phyloP scores from a whole-genome alignment of 2,888 invertebrate genomes.

The Eurytoma adleriae region DNA sequence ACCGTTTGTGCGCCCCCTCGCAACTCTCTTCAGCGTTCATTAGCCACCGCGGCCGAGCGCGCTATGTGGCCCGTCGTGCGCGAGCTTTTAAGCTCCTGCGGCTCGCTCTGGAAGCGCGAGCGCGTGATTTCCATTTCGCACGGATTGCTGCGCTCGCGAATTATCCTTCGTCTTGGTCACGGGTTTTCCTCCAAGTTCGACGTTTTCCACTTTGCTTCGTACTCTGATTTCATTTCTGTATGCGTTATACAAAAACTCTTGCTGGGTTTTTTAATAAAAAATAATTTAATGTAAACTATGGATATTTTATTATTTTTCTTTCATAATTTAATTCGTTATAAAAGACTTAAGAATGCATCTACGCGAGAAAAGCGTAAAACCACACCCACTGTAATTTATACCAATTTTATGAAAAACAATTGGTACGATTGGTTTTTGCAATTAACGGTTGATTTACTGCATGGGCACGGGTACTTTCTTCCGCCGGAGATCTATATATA shows the following conservation, averaged over 20 bases:
- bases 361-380: no score
- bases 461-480: conserved; percentile 10
- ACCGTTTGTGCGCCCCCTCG: conserved; percentile 69
- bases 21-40: conserved; percentile 65
- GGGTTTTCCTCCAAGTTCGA: no score
- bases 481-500: background rate
- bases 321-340: no score
- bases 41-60: conserved; percentile 60
- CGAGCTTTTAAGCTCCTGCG: background rate
- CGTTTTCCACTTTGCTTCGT: no score
- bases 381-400: no score
- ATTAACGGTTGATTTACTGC: conserved; percentile 33
- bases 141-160: background rate
- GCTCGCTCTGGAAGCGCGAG: background rate
- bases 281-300: no score
- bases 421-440: background rate
- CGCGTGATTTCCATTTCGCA: background rate
- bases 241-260: no score
- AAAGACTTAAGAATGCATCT: no score
- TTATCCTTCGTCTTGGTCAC: background rate
- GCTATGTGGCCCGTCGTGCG: conserved; percentile 31
- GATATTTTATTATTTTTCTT: no score
- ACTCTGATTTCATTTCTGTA: no score
- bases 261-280: no score
- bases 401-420: conserved; percentile 5